phyloP scores from a whole-genome alignment of 2,113 vertebrate species.

The Tamias sibiricus region DNA sequence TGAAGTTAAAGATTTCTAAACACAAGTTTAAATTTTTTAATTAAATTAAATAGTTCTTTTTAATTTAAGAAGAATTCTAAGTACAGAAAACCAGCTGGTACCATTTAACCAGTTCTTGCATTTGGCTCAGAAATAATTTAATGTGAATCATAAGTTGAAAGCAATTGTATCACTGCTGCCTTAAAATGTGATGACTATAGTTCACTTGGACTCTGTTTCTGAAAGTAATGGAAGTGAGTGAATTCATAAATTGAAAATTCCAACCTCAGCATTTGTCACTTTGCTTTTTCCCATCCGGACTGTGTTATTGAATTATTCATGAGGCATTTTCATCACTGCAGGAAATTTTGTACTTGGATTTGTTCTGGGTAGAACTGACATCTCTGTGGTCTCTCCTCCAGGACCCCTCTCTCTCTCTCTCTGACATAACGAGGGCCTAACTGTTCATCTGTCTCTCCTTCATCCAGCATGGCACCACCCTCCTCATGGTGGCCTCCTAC shows the following conservation, averaged over 20 bases:
- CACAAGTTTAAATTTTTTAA: not conserved
- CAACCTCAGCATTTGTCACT: not conserved
- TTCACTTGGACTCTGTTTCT: not conserved
- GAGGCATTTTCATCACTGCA: not conserved
- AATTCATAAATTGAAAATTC: slow-evolving; percentile 21
- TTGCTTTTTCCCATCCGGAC: not conserved
- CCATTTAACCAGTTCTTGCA: not conserved
- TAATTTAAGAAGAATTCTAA: not conserved
- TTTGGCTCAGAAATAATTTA: slow-evolving; percentile 29
- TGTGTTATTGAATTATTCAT: not conserved
- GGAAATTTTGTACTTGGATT: fast-evolving
- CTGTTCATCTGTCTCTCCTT: slow-evolving; percentile 78
- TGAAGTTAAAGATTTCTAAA: not conserved
- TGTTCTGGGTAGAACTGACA: slow-evolving; percentile 30
- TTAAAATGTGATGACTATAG: not conserved
- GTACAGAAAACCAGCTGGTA: not conserved
- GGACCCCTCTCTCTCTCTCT: slow-evolving; percentile 23
- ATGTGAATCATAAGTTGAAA: slow-evolving; percentile 24
- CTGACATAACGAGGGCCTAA: slow-evolving; percentile 51
- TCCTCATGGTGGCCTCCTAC: slow-evolving; percentile 97
- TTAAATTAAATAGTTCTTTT: not conserved
- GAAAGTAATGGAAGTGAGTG: not conserved
- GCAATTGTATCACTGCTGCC: not conserved
- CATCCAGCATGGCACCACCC: slow-evolving; percentile 93
- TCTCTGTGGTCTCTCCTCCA: slow-evolving; percentile 9